Evolutionary conservation across 2,888 invertebrate species (phyloP), one percentile per base, ranked within the genome.

Genomic region (Drosophila algonquin): DNA sequence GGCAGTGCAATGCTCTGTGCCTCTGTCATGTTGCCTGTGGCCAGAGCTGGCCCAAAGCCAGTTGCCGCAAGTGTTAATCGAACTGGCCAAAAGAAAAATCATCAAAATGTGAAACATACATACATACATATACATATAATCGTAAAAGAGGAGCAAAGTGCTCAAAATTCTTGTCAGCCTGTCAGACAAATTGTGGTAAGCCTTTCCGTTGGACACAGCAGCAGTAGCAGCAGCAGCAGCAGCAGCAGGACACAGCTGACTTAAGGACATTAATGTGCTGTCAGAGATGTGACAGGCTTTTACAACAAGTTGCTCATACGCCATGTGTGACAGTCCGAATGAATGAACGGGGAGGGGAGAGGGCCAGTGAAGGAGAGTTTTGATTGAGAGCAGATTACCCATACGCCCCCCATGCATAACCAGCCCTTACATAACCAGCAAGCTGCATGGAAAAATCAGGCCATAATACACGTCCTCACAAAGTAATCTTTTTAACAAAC

Each of bases 21-120:
- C 32, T 1, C 32, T 48, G 61, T 21, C 53, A 18, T 32, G 40
- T 44, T 16, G 48, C 63, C 63, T 14, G 44, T 16, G 16, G 32
- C 21, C 54, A 18, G 40, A 40, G 6, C 40, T 40, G 40, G 14
- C 40, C 35, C 14, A 14, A 40, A 40, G 40, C 14, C 40, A 14
- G 40, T 40, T 14, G 14, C 40, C 40, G 14, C 2, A 40, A 59
- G 45, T 69, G 68, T 55, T 55, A 59, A 59, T 69, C 54, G 54
- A 68, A 67, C 50, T 40, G 24, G 35, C 24, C 44, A 14, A 24
- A 40, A 16, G 21, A 35, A n/a, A 24, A 27, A 14, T 18, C n/a
- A 18, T 1, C n/a, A 7, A 12, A 58, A 10, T 24, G 24, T 24
- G 21, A 3, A 21, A 21, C 21, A 24, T 24, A 24, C 24, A 48